These are phyloP conservation scores for Corythucha ciliata DNA, from an alignment of 2,888 invertebrate species.

Conservation along the genomic window DNA sequence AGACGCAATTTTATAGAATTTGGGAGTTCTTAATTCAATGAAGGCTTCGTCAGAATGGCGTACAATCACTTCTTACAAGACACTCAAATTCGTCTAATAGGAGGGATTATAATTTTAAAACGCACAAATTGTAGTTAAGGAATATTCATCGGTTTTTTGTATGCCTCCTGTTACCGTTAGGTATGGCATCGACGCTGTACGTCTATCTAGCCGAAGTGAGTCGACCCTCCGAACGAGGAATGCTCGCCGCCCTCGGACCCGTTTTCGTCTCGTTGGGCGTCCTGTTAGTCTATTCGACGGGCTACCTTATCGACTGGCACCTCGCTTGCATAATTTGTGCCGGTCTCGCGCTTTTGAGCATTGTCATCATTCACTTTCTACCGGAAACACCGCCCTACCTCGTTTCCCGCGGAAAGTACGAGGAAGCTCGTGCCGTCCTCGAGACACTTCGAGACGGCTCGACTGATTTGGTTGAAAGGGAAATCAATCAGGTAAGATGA, in stretches of 20 bases:
- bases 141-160: neutral
- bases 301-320: slow-evolving; percentile 58
- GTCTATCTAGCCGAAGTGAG: slow-evolving; percentile 61
- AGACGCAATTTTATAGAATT: too few relatives aligned
- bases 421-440: slow-evolving; percentile 53
- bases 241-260: slow-evolving; percentile 59
- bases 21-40: too few relatives aligned
- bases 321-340: slow-evolving; percentile 47
- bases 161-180: slow-evolving; percentile 41
- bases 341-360: slow-evolving; percentile 46
- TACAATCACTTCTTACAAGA: too few relatives aligned
- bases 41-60: too few relatives aligned
- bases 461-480: slow-evolving; percentile 52
- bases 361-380: slow-evolving; percentile 51
- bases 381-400: slow-evolving; percentile 64
- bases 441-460: slow-evolving; percentile 54
- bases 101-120: too few relatives aligned
- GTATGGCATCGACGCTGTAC: slow-evolving; percentile 59
- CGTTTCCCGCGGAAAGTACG: slow-evolving; percentile 50
- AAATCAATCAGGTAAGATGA: slow-evolving; percentile 42
- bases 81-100: too few relatives aligned
- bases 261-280: slow-evolving; percentile 63
- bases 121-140: too few relatives aligned
- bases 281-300: slow-evolving; percentile 57
- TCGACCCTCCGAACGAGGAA: slow-evolving; percentile 56